Evolutionary conservation across 2,888 invertebrate genomes (phyloP).

Genomic region (Rotaria macrura): DNA sequence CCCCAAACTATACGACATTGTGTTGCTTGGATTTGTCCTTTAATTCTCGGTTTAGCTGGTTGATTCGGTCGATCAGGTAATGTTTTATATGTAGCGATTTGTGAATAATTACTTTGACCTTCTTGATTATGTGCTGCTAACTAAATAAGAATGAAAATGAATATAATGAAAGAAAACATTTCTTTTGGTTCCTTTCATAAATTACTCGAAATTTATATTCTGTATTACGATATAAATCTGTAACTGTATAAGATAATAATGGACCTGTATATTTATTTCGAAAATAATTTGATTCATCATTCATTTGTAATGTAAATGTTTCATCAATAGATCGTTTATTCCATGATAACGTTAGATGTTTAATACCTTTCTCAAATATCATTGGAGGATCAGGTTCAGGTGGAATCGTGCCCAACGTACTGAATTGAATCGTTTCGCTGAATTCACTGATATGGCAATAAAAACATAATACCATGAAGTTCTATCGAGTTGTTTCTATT

Average conservation of each 20-base stretch:
- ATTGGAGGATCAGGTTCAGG: conserved; percentile 66
- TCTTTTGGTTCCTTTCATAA: neutral
- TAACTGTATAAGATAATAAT: conserved; percentile 61
- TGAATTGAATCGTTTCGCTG: conserved; percentile 49
- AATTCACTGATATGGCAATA: conserved; percentile 43
- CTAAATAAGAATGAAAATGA: conserved; percentile 48
- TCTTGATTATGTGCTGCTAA: conserved; percentile 71
- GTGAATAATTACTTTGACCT: conserved; percentile 70
- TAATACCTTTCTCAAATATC: conserved; percentile 59
- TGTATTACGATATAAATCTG: conserved; percentile 63
- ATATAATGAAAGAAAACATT: neutral
- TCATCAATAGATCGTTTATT: conserved; percentile 64
- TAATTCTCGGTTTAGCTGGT: conserved; percentile 66
- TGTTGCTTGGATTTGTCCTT: conserved; percentile 70
- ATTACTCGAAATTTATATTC: conserved; percentile 64
- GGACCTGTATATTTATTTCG: conserved; percentile 68
- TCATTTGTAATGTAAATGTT: conserved; percentile 71
- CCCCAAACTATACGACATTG: conserved; percentile 69
- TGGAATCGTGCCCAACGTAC: conserved; percentile 70
- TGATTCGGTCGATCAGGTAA: conserved; percentile 66
- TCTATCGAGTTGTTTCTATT: neutral
- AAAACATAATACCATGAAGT: conserved; percentile 18
- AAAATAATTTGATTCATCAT: conserved; percentile 64
- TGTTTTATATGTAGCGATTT: conserved; percentile 65
- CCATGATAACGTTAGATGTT: conserved; percentile 64